Evolutionary conservation across 2,797 vertebrate genomes (phyloP).

Genomic region (Schizopygopsis pylzovi): DNA sequence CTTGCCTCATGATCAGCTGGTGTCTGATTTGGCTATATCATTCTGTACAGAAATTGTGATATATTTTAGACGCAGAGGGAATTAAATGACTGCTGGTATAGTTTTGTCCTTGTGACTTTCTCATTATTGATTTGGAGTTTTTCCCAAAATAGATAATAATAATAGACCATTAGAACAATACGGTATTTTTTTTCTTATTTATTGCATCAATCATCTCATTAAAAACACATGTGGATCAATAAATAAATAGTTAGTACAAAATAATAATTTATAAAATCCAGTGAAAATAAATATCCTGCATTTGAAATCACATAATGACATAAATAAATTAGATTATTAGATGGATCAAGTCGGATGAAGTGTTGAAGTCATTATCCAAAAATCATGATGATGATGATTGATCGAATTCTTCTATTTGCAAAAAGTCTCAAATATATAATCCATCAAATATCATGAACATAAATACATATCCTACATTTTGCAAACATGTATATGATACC

Average conservation of each 20-base stretch:
- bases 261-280: background rate
- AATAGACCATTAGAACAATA: background rate
- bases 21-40: constrained; percentile 65
- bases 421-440: background rate
- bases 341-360: background rate
- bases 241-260: constrained; percentile 64
- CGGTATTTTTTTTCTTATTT: background rate
- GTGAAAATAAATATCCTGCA: constrained; percentile 9
- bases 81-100: constrained; percentile 68
- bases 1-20: constrained; percentile 62
- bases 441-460: background rate
- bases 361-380: background rate
- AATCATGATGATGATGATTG: background rate
- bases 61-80: constrained; percentile 76
- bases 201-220: constrained; percentile 31
- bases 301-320: background rate
- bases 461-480: constrained; percentile 34
- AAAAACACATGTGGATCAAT: constrained; percentile 38
- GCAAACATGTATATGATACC: background rate
- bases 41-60: constrained; percentile 78
- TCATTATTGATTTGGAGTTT: background rate
- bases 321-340: constrained; percentile 14
- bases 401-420: background rate
- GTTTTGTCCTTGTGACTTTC: constrained; percentile 30
- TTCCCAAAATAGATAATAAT: background rate